phyloP scores from a whole-genome alignment of 64 coral and sea anemone species.

The Pachyseris speciosa region DNA sequence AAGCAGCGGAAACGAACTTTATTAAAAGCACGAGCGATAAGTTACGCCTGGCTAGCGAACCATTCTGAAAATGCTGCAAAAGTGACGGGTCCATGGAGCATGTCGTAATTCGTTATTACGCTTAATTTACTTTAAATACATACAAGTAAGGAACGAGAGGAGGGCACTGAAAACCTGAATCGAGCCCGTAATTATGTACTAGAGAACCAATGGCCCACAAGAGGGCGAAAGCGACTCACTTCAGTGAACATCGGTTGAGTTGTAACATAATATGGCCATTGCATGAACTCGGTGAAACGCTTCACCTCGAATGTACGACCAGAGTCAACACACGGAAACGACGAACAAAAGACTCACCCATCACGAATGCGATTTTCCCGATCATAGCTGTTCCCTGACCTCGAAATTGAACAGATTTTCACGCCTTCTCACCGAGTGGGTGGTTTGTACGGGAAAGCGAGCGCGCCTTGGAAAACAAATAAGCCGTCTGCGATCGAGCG shows the following conservation, averaged over 20 bases:
- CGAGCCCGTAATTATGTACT: conserved; percentile 15
- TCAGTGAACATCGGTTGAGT: background rate
- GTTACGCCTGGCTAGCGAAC: conserved; percentile 1
- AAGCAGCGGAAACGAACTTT: background rate
- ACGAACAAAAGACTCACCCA: background rate
- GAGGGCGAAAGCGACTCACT: background rate
- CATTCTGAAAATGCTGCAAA: background rate
- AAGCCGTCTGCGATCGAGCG: background rate
- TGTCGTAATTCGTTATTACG: conserved; percentile 28
- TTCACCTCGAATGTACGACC: background rate
- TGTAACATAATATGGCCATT: conserved; percentile 14
- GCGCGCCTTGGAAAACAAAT: background rate
- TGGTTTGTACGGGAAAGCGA: background rate
- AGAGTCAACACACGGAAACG: conserved; percentile 24
- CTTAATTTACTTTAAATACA: conserved; percentile 30
- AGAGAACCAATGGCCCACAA: background rate
- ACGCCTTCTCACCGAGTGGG: background rate
- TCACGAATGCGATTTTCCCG: background rate
- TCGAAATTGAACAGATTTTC: background rate
- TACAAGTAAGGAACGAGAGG: background rate
- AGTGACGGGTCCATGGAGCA: background rate
- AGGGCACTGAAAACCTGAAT: background rate
- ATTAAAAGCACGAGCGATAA: background rate
- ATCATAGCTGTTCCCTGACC: conserved; percentile 4
- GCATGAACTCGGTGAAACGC: background rate